These are phyloP conservation scores for Nanorana parkeri DNA, from an alignment of 2,113 vertebrate genomes.

Conservation along the genomic window DNA sequence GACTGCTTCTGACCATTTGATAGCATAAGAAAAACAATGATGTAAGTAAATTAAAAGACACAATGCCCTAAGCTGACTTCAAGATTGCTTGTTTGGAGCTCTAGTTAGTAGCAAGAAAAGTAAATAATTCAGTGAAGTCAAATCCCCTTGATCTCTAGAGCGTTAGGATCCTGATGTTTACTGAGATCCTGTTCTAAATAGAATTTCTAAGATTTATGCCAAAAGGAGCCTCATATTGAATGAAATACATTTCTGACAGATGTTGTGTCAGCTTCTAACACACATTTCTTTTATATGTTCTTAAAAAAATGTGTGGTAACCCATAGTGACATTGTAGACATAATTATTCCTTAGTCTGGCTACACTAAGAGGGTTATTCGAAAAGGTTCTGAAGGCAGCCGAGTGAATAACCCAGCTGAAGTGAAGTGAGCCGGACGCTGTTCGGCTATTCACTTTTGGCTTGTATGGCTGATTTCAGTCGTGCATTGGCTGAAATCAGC, in stretches of 20 bases:
- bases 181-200: constrained; percentile 30
- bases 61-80: constrained; percentile 34
- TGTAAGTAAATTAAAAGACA: constrained; percentile 47
- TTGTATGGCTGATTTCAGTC: too few species aligned
- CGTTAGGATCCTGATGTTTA: constrained; percentile 43
- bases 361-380: too few species aligned
- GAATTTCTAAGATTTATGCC: constrained; percentile 22
- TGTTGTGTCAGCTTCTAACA: constrained; percentile 10
- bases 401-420: too few species aligned
- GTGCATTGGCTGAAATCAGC: too few species aligned
- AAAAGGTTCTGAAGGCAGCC: too few species aligned
- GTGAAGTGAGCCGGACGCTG: too few species aligned
- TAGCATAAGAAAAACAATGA: constrained; percentile 31
- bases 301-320: too few species aligned
- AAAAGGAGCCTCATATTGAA: constrained; percentile 30
- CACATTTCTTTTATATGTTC: not conserved
- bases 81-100: constrained; percentile 39
- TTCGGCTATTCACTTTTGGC: too few species aligned
- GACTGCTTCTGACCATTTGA: constrained; percentile 9
- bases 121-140: constrained; percentile 41
- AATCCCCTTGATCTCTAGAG: constrained; percentile 36
- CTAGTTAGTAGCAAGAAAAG: constrained; percentile 31
- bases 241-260: not conserved
- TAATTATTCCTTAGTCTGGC: too few species aligned
- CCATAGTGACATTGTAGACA: too few species aligned